phyloP scores from a whole-genome alignment of 2,888 invertebrate species.

The Diaphora mendica region DNA sequence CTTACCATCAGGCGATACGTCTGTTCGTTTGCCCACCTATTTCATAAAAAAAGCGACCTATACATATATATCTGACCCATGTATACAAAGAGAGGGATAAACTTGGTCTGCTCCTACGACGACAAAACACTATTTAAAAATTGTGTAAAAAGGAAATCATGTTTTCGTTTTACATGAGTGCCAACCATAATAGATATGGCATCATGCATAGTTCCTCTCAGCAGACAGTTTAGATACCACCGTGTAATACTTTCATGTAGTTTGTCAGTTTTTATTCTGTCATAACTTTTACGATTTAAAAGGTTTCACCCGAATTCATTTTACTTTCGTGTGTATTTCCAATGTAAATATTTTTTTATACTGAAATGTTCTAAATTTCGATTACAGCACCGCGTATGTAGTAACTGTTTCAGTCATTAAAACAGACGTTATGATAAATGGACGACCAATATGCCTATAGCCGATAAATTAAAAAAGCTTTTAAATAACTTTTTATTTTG shows the following conservation, averaged over 20 bases:
- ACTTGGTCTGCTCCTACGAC: no score
- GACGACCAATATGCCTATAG: neutral
- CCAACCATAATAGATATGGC: conserved; percentile 40
- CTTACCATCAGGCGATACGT: no score
- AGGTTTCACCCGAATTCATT: conserved; percentile 14
- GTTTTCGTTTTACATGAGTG: neutral
- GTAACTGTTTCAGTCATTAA: neutral
- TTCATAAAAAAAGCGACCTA: no score
- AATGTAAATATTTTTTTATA: neutral
- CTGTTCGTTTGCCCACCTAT: no score
- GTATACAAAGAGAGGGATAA: no score
- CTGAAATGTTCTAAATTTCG: neutral
- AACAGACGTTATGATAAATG: no score
- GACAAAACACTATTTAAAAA: no score
- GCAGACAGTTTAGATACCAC: conserved; percentile 45
- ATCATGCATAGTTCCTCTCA: conserved; percentile 47
- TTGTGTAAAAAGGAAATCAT: no score
- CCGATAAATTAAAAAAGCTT: no score
- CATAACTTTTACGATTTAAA: conserved; percentile 25
- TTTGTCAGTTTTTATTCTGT: conserved; percentile 38
- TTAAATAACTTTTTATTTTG: no score
- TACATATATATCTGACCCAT: no score
- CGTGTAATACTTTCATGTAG: conserved; percentile 41
- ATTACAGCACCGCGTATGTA: neutral
- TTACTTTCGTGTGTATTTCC: neutral